phyloP scores from a whole-genome alignment of 2,113 vertebrate species.

The Pica pica region DNA sequence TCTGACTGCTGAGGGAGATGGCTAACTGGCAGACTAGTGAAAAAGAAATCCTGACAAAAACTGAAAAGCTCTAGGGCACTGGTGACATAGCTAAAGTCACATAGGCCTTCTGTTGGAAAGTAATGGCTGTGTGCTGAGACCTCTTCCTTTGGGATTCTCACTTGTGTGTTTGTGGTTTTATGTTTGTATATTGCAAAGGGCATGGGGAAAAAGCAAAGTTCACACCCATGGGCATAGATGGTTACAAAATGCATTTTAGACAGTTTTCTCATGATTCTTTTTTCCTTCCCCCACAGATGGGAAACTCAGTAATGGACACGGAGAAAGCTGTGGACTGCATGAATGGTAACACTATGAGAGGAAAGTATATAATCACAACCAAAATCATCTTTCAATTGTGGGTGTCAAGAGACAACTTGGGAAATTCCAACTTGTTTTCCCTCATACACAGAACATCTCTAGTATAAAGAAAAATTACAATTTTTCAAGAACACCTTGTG shows the following conservation, averaged over 20 bases:
- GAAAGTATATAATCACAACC: neutral
- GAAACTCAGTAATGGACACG: neutral
- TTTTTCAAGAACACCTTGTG: neutral
- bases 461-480: neutral
- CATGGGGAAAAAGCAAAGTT: neutral
- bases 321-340: neutral
- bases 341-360: neutral
- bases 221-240: neutral
- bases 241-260: neutral
- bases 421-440: neutral
- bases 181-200: neutral
- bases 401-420: neutral
- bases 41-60: neutral
- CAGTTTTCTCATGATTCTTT: neutral
- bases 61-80: neutral
- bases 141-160: neutral
- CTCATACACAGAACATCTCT: neutral
- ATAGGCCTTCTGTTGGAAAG: rapidly evolving
- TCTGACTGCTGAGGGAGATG: neutral
- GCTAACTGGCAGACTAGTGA: neutral
- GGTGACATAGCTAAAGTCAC: neutral
- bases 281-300: neutral
- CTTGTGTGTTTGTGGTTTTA: neutral
- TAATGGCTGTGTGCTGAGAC: neutral
- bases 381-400: neutral